A percentile compares a stretch with the other conserved stretches of the same genome.
Evolutionary conservation across 2,113 vertebrate species (phyloP).

Genomic region (Ranitomeya variabilis): DNA sequence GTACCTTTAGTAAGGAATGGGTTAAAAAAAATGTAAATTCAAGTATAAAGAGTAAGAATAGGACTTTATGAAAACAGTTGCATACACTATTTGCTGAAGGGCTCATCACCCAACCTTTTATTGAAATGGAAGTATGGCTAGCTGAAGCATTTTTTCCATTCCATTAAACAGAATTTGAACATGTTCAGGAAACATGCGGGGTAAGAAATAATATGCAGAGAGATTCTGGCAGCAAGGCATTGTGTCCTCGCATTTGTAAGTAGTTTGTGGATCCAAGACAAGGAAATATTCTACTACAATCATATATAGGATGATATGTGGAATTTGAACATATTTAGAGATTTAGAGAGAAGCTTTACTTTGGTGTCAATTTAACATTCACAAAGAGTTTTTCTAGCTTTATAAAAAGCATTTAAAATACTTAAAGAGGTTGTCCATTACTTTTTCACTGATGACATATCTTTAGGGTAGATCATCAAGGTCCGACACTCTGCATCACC

Average conservation of each 20-base stretch:
- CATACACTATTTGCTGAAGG: slow-evolving; percentile 20
- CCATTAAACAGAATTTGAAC: slow-evolving; percentile 42
- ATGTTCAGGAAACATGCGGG: slow-evolving; percentile 32
- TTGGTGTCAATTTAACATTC: background rate
- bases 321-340: background rate
- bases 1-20: background rate
- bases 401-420: no score
- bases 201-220: slow-evolving; percentile 16
- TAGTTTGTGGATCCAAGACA: background rate
- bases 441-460: no score
- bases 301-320: background rate
- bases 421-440: no score
- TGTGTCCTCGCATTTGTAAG: background rate
- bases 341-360: background rate
- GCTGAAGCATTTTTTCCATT: slow-evolving; percentile 35
- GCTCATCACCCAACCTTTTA: slow-evolving; percentile 17
- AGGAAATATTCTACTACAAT: slow-evolving; percentile 5
- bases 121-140: slow-evolving; percentile 36
- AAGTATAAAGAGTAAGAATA: background rate
- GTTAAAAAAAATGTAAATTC: background rate
- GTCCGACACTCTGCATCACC: no score
- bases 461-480: no score
- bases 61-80: background rate
- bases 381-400: no score
- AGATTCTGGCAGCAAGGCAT: slow-evolving; percentile 19